Evolutionary conservation across 2,797 vertebrate genomes (phyloP), one percentile per base, ranked within the genome.

Genomic region (Echiichthys vipera): DNA sequence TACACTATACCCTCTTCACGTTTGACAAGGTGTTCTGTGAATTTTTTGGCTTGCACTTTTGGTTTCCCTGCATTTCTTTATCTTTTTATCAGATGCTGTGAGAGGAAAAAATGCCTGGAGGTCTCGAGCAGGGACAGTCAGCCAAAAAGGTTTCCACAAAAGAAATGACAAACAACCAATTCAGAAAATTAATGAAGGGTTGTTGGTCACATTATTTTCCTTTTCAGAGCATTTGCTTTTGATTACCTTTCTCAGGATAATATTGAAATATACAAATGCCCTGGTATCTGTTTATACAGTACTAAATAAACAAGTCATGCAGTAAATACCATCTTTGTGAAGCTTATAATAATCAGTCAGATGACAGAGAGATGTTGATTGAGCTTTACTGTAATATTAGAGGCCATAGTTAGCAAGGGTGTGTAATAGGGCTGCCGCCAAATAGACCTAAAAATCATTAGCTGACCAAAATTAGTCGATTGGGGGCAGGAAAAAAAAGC

Each of bases 91-190:
- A 58, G 42, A 73, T 40, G 54, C 32, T 39, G 25, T 24, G 18
- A 29, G 10, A 63, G 30, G 37, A 69, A 70, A 82, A 77, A 78
- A 77, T 20, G 63, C 11, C 8, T 2, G 27, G 64, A 58, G 17
- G 45, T 46, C 39, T 68, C 13, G 32, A 40, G 20, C 14, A 43
- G 51, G 5, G 62, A 58, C 11, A 50, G 5, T 53, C 43, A 29
- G 46, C 20, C n/a, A 18, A 56, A 32, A 68, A 71, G 5, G 43
- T 61, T 49, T 59, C 27, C 24, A 61, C 13, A 34, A 47, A 51
- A 55, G 2, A 61, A 54, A 24, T 4, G 17, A 51, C 2, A 54
- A 43, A n/a, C 24, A 74, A 56, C 12, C 32, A 32, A 25, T 56
- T 74, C 37, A 51, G 30, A 58, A 55, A 53, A 39, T 34, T 0